Evolutionary conservation across 2,888 invertebrate species (phyloP).

Genomic region (Drosophila nr. perissopoda): DNA sequence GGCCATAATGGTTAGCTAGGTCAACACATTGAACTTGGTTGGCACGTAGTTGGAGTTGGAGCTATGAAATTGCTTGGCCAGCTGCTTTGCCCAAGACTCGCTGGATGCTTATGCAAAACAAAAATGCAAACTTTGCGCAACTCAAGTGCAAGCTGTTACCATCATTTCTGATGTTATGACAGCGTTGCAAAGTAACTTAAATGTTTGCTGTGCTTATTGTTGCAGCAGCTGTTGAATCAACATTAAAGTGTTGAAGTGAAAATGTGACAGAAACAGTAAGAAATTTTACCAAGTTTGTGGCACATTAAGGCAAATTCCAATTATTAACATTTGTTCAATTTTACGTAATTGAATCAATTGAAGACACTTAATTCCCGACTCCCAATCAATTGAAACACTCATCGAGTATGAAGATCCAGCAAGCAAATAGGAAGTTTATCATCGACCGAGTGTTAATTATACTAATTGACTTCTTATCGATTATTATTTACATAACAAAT

Average conservation of each 20-base stretch:
- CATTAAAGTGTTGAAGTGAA: constrained; percentile 34
- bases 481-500: background rate
- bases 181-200: constrained; percentile 10
- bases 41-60: background rate
- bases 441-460: background rate
- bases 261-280: constrained; percentile 11
- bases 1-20: constrained; percentile 38
- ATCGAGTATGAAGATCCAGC: too few relatives aligned
- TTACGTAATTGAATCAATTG: background rate
- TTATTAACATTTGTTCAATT: background rate
- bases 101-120: constrained; percentile 33
- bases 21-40: constrained; percentile 57
- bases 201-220: constrained; percentile 35
- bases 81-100: constrained; percentile 15
- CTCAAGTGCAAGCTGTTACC: constrained; percentile 31
- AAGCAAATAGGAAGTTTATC: background rate
- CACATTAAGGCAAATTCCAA: background rate
- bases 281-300: constrained; percentile 1
- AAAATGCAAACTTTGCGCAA: constrained; percentile 45
- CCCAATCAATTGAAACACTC: background rate
- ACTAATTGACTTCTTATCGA: background rate
- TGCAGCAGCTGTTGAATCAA: constrained; percentile 58
- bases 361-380: background rate
- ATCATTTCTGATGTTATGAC: constrained; percentile 27
- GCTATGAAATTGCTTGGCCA: constrained; percentile 11